A percentile compares a stretch with the other conserved stretches of the same genome.
Conservation (phyloP, 2,113 vertebrate genomes). For the Triplophysa dalaica region DNA sequence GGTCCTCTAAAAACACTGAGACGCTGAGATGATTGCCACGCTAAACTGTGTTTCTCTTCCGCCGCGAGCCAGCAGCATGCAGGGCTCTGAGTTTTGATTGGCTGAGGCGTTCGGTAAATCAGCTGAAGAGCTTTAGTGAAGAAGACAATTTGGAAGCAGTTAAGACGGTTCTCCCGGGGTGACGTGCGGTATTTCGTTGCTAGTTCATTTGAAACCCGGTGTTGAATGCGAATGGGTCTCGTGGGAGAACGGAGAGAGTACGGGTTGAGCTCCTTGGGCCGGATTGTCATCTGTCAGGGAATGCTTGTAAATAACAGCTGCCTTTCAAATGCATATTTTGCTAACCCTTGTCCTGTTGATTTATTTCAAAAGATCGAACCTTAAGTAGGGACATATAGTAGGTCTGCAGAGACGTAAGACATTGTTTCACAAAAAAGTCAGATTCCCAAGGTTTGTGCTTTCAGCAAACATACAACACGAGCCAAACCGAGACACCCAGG, state of each 20-base stretch:
- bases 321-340: constrained; percentile 28
- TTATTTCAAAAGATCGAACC: constrained; percentile 15
- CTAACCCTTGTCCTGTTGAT: constrained; percentile 23
- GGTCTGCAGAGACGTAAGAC: constrained; percentile 1
- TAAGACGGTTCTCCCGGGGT: constrained; percentile 20
- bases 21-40: constrained; percentile 14
- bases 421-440: constrained; percentile 6
- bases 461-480: background rate
- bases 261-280: constrained; percentile 12
- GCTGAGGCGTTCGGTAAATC: constrained; percentile 48
- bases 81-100: constrained; percentile 48
- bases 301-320: constrained; percentile 42
- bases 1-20: constrained; percentile 15
- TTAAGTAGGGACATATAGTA: background rate
- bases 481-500: constrained; percentile 33
- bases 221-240: constrained; percentile 42
- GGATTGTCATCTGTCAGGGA: constrained; percentile 13
- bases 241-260: constrained; percentile 30
- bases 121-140: constrained; percentile 10
- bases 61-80: constrained; percentile 26
- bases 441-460: constrained; percentile 9
- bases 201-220: constrained; percentile 29
- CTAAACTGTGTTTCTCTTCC: constrained; percentile 35
- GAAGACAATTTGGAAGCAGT: constrained; percentile 39
- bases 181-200: constrained; percentile 40